phyloP scores from a whole-genome alignment of 2,797 vertebrate genomes.

The Anabacerthia variegaticeps region DNA sequence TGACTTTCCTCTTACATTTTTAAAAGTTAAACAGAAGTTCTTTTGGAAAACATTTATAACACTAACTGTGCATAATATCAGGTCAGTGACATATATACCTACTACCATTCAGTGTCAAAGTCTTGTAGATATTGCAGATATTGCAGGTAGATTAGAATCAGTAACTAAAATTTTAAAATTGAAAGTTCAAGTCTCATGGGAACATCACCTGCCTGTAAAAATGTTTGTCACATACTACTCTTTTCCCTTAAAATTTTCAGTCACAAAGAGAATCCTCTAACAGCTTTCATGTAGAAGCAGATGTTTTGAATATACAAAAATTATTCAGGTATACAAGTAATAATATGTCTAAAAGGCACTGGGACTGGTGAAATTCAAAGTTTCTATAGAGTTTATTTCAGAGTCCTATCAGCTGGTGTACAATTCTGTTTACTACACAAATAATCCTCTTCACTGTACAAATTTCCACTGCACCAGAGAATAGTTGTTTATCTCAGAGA shows the following conservation, averaged over 20 bases:
- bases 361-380: not conserved
- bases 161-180: not conserved
- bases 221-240: not conserved
- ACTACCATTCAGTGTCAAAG: not conserved
- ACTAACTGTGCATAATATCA: not conserved
- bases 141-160: not conserved
- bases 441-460: not conserved
- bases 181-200: not conserved
- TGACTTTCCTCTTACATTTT: not conserved
- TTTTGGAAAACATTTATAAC: not conserved
- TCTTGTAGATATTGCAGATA: not conserved
- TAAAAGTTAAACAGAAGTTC: not conserved
- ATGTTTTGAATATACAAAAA: not conserved
- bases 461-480: not conserved
- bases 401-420: not conserved
- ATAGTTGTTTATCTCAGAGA: not conserved
- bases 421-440: not conserved
- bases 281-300: not conserved
- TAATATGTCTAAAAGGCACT: not conserved
- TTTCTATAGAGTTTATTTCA: not conserved
- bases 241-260: not conserved
- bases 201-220: not conserved
- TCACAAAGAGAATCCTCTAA: not conserved
- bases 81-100: not conserved
- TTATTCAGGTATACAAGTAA: not conserved